These are phyloP conservation scores for Trogon surrucura DNA, from an alignment of 2,113 vertebrate genomes.

Conservation along the genomic window DNA sequence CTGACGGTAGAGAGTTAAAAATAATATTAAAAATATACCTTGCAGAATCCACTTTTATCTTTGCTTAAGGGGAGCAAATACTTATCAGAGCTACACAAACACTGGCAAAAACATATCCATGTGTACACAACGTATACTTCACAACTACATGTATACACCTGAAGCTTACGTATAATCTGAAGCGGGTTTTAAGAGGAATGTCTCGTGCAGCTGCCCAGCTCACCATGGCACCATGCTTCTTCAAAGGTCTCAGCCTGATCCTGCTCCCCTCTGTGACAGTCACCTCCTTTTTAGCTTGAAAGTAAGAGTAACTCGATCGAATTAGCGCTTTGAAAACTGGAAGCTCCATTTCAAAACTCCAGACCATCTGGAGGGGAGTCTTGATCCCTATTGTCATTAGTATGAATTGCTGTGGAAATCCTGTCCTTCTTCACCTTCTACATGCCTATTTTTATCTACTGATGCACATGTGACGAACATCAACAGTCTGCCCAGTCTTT, in stretches of 20 bases:
- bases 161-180: background rate
- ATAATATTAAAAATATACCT: background rate
- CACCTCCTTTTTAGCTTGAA: background rate
- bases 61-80: background rate
- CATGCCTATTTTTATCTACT: background rate
- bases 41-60: background rate
- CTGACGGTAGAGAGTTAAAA: constrained; percentile 22
- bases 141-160: background rate
- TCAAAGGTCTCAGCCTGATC: background rate
- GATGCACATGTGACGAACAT: background rate
- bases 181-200: background rate
- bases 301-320: background rate
- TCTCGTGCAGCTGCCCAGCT: rapidly evolving
- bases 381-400: background rate
- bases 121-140: background rate
- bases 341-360: background rate
- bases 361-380: background rate
- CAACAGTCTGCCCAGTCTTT: background rate
- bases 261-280: rapidly evolving
- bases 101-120: background rate
- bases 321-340: background rate
- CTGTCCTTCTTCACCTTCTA: background rate
- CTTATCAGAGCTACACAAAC: background rate
- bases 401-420: background rate
- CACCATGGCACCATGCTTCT: rapidly evolving